phyloP scores from a whole-genome alignment of 2,113 vertebrate genomes.

The Riparia riparia region DNA sequence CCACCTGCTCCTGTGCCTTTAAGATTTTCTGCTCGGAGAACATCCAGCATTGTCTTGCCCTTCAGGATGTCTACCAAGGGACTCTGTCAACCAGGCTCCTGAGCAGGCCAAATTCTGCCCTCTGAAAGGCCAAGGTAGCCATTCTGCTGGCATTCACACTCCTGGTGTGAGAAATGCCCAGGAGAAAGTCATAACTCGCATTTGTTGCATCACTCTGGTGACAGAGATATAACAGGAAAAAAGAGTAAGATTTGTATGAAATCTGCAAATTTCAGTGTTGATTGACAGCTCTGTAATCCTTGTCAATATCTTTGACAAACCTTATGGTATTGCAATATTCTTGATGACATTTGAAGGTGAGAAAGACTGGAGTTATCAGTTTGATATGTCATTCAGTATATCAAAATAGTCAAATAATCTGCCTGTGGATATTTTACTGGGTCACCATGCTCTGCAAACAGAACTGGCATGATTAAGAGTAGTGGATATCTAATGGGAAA shows the following conservation, averaged over 20 bases:
- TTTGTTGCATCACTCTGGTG: background rate
- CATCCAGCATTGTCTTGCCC: background rate
- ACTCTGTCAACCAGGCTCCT: background rate
- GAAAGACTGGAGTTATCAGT: background rate
- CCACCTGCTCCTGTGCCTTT: background rate
- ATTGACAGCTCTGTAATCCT: background rate
- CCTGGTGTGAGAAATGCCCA: background rate
- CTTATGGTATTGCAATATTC: background rate
- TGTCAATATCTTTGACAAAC: background rate
- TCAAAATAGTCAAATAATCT: background rate
- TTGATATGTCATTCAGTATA: background rate
- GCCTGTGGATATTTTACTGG: background rate
- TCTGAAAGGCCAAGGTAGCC: background rate
- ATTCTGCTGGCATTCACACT: background rate
- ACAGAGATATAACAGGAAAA: background rate
- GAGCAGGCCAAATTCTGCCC: background rate
- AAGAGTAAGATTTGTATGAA: background rate
- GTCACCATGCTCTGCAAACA: background rate
- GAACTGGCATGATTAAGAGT: background rate
- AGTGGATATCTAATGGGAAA: constrained; percentile 30
- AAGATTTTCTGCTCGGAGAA: background rate
- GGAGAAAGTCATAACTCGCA: background rate
- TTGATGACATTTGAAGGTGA: background rate
- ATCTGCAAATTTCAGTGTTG: background rate
- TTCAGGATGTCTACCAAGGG: background rate